Percentiles rank a stretch among this genome's conserved stretches.
Conservation (phyloP, 2,888 invertebrate genomes). For the Polymixis flavicincta region DNA sequence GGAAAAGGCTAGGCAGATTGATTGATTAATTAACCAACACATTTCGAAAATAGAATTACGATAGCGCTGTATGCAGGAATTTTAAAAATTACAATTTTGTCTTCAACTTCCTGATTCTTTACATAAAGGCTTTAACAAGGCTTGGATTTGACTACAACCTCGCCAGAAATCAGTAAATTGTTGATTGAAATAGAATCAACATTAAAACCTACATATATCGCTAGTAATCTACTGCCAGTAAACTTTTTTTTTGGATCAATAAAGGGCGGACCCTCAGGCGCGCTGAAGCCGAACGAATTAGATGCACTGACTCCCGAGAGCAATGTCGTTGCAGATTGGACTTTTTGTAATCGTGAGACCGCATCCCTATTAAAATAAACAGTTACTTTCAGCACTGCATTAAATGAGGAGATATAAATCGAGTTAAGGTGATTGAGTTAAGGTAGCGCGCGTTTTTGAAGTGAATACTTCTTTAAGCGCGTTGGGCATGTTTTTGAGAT, state of each 20-base stretch:
- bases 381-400: neutral
- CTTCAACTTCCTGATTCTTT: neutral
- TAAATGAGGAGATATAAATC: neutral
- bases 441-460: no score
- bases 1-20: no score
- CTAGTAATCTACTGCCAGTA: neutral
- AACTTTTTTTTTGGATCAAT: conserved; percentile 33
- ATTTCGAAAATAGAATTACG: neutral
- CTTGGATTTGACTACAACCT: neutral
- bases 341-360: conserved; percentile 18
- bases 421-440: no score
- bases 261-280: neutral
- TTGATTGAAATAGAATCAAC: neutral
- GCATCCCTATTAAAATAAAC: neutral
- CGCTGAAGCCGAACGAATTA: conserved; percentile 37
- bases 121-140: neutral
- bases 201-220: neutral
- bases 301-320: conserved; percentile 33
- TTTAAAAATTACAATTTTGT: neutral
- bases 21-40: no score
- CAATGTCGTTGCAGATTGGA: conserved; percentile 8
- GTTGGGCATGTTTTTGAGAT: no score
- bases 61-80: neutral
- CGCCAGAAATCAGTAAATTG: neutral
- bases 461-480: no score